Conservation (phyloP, 2,113 vertebrate species). For the Macquaria ambigua region DNA sequence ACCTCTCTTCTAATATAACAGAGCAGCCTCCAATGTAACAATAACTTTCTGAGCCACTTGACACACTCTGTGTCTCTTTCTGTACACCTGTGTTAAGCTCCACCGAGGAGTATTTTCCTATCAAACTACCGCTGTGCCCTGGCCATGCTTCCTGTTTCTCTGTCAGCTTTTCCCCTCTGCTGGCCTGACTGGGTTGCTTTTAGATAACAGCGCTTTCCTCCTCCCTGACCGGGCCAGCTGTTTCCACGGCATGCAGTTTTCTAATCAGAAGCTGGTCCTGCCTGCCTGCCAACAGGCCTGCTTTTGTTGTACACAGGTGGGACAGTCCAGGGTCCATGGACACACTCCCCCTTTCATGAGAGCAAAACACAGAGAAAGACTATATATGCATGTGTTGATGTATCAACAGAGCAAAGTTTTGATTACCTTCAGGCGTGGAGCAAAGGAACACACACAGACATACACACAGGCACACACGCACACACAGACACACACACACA, state of each 20-base stretch:
- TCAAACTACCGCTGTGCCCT: slow-evolving; percentile 28
- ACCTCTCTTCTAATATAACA: background rate
- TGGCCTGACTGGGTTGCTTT: slow-evolving; percentile 52
- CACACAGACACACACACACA: slow-evolving; percentile 4
- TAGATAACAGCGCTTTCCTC: slow-evolving; percentile 69
- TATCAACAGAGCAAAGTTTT: slow-evolving; percentile 70
- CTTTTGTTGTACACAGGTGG: slow-evolving; percentile 66
- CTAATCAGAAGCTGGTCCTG: slow-evolving; percentile 68
- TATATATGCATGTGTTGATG: slow-evolving; percentile 47
- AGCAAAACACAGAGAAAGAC: slow-evolving; percentile 50
- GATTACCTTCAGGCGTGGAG: slow-evolving; percentile 52
- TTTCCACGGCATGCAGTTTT: slow-evolving; percentile 76
- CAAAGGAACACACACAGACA: slow-evolving; percentile 5
- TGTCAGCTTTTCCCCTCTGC: slow-evolving; percentile 62
- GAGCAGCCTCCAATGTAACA: background rate
- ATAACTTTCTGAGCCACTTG: background rate
- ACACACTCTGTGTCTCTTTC: background rate
- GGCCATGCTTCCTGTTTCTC: slow-evolving; percentile 75
- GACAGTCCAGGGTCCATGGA: slow-evolving; percentile 43
- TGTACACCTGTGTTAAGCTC: slow-evolving; percentile 59
- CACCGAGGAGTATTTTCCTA: slow-evolving; percentile 44
- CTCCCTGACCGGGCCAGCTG: slow-evolving; percentile 68
- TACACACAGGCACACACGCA: slow-evolving; percentile 25
- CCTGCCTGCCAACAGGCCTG: slow-evolving; percentile 51
- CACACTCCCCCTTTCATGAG: slow-evolving; percentile 30